These are phyloP conservation scores for Bos javanicus DNA, from an alignment of 2,113 vertebrate species.

Conservation along the genomic window DNA sequence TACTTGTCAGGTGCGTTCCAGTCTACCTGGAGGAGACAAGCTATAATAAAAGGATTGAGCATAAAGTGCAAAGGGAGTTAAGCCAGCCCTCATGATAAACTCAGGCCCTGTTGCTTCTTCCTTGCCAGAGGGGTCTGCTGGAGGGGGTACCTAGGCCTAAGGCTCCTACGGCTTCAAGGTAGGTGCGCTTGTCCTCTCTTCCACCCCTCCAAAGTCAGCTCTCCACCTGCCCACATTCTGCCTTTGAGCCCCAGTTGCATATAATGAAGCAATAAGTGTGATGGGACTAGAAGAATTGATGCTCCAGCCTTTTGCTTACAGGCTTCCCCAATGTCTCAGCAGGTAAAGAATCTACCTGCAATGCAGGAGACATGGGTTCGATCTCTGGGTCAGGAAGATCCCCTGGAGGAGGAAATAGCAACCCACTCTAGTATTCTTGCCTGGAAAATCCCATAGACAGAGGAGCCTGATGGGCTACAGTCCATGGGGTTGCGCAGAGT, in stretches of 20 bases:
- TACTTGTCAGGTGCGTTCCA: not conserved
- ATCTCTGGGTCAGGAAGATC: not conserved
- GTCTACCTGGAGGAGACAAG: not conserved
- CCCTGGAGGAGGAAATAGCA: not conserved
- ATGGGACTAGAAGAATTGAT: not conserved
- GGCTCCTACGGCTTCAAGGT: not conserved
- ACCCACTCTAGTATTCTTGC: not conserved
- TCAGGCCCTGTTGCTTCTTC: not conserved
- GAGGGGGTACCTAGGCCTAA: not conserved
- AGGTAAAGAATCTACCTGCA: not conserved
- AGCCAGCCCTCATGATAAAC: accelerated
- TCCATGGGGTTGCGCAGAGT: not conserved
- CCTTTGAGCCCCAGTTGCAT: not conserved
- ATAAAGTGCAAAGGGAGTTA: not conserved
- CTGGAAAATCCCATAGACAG: not conserved
- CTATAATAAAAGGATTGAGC: not conserved
- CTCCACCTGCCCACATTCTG: not conserved
- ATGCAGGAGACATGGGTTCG: not conserved
- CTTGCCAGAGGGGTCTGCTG: not conserved
- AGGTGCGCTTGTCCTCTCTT: not conserved
- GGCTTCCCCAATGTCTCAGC: not conserved
- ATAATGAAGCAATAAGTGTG: not conserved
- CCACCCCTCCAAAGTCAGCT: not conserved
- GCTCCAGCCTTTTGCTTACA: not conserved
- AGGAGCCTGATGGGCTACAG: not conserved